Conservation (phyloP, 2,797 vertebrate species). For the Pantherophis vulpinus region DNA sequence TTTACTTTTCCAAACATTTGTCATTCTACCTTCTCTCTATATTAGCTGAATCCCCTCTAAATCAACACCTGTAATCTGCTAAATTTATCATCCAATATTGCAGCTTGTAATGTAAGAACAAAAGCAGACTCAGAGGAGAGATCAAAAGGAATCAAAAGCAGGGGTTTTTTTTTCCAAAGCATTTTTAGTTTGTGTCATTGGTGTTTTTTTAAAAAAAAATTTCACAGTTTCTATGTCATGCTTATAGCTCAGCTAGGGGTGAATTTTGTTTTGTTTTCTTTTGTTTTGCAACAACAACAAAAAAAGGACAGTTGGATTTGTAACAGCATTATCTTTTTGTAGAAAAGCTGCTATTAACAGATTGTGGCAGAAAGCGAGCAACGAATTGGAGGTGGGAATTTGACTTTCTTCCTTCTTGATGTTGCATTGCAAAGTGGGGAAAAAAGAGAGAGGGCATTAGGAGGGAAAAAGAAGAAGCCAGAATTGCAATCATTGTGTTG, state of each 20-base stretch:
- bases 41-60: background rate
- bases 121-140: slow-evolving; percentile 18
- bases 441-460: background rate
- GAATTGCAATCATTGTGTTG: background rate
- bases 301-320: background rate
- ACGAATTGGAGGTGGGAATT: background rate
- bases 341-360: background rate
- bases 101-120: background rate
- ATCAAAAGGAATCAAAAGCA: slow-evolving; percentile 8
- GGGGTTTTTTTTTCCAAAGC: background rate
- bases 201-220: slow-evolving; percentile 19
- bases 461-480: background rate
- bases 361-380: slow-evolving; percentile 4
- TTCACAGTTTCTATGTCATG: slow-evolving; percentile 38
- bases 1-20: background rate
- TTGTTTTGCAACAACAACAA: slow-evolving; percentile 21
- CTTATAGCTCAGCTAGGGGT: slow-evolving; percentile 38
- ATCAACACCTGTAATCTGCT: slow-evolving; percentile 53
- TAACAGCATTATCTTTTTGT: slow-evolving; percentile 23
- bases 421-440: background rate
- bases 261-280: background rate
- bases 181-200: background rate
- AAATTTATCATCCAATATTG: slow-evolving; percentile 52
- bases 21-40: background rate
- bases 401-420: slow-evolving; percentile 1